These are phyloP conservation scores for Temnothorax unifasciatus DNA, from an alignment of 2,888 invertebrate species.

Conservation along the genomic window DNA sequence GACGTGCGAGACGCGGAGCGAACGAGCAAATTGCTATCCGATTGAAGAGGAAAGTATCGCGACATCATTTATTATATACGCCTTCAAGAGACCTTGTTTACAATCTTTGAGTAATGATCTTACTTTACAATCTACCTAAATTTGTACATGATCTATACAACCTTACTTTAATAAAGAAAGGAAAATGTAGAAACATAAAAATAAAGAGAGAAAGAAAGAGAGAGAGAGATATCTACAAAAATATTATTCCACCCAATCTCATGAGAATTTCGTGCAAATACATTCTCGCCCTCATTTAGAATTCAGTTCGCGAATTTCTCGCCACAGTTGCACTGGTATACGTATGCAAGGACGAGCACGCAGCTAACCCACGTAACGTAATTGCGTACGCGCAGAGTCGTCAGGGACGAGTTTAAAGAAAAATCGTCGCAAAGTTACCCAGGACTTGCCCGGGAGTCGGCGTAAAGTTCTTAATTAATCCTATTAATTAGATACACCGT, in stretches of 20 bases:
- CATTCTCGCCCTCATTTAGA: conserved; percentile 19
- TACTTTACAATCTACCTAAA: not conserved
- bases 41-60: conserved; percentile 10
- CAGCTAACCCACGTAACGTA: conserved; percentile 51
- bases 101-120: not conserved
- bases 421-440: conserved; percentile 67
- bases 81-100: not conserved
- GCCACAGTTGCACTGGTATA: conserved; percentile 14
- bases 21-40: conserved; percentile 30
- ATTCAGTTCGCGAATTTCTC: conserved; percentile 23
- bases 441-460: conserved; percentile 53
- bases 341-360: conserved; percentile 32
- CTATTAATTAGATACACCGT: conserved; percentile 79
- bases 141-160: not conserved
- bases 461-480: conserved; percentile 80
- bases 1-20: not conserved
- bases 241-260: conserved; percentile 32
- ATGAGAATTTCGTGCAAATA: conserved; percentile 18
- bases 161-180: not conserved
- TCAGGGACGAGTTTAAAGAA: conserved; percentile 61
- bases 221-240: not conserved
- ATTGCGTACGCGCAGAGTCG: conserved; percentile 56
- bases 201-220: not conserved
- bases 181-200: not conserved
- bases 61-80: not conserved